Evolutionary conservation across 1,140 invertebrate genomes (phyloP).

Genomic region (Sinonovacula constricta): DNA sequence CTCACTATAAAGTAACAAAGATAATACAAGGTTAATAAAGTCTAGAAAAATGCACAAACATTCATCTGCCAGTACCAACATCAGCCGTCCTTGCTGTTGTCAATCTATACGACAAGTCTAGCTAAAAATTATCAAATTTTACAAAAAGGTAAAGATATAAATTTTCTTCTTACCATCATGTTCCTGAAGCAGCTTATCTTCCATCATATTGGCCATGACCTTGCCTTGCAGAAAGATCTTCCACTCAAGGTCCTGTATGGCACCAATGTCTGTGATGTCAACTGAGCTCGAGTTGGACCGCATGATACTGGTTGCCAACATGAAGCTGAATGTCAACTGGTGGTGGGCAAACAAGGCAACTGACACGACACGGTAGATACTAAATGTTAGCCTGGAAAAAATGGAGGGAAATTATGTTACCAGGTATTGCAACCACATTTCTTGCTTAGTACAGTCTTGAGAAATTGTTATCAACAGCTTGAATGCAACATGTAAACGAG

Average conservation of each 20-base stretch:
- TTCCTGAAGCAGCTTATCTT: slow-evolving; percentile 63
- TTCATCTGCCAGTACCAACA: too few species aligned
- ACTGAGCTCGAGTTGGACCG: slow-evolving; percentile 63
- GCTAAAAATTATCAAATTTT: too few species aligned
- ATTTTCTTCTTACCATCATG: slow-evolving; percentile 64
- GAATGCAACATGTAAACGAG: too few species aligned
- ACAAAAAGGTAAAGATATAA: background rate
- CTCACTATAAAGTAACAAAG: too few species aligned
- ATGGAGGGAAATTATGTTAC: background rate
- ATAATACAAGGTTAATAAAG: too few species aligned
- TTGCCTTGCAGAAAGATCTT: slow-evolving; percentile 74
- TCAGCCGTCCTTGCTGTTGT: too few species aligned
- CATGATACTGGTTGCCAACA: slow-evolving; percentile 75
- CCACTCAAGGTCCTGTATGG: slow-evolving; percentile 73
- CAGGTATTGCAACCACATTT: too few species aligned
- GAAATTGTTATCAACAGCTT: too few species aligned
- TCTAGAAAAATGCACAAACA: too few species aligned
- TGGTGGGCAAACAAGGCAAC: slow-evolving; percentile 76
- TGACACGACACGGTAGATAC: slow-evolving; percentile 75
- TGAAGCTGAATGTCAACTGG: slow-evolving; percentile 77
- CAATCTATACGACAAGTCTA: too few species aligned
- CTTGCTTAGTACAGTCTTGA: too few species aligned
- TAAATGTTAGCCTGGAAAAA: slow-evolving; percentile 68
- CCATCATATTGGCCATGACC: slow-evolving; percentile 73
- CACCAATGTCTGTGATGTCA: slow-evolving; percentile 58